Conservation (phyloP, 2,888 invertebrate species). For the Thymelicus sylvestris region DNA sequence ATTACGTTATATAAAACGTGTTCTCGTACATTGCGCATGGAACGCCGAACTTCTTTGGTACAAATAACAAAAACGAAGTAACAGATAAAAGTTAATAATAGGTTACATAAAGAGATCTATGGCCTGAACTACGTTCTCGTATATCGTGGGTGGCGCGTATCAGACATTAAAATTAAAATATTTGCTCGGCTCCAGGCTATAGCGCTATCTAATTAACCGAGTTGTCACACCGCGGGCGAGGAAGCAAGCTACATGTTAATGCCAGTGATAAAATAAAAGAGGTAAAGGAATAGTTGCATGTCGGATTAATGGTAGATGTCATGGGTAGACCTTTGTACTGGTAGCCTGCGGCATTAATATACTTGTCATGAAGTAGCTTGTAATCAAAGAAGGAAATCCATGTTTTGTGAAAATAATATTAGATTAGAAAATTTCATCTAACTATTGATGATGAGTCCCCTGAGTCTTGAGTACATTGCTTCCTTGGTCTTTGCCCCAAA, state of each 20-base stretch:
- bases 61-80: constrained; percentile 29
- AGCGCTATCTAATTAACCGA: constrained; percentile 56
- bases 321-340: not conserved
- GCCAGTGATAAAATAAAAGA: not conserved
- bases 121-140: constrained; percentile 30
- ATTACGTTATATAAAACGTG: constrained; percentile 7
- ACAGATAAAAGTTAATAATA: constrained; percentile 37
- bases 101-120: constrained; percentile 36
- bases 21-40: not conserved
- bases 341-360: not conserved
- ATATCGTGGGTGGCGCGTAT: constrained; percentile 66
- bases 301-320: not conserved
- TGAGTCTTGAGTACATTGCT: no score
- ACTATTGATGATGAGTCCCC: no score
- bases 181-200: constrained; percentile 58
- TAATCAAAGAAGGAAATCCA: no score
- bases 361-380: no score
- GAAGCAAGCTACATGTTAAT: not conserved
- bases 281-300: constrained; percentile 1
- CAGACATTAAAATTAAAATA: constrained; percentile 63
- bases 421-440: no score
- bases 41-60: constrained; percentile 10
- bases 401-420: no score
- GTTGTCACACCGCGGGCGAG: constrained; percentile 16
- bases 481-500: no score